These are phyloP conservation scores for Macrotis lagotis DNA, from an alignment of 2,113 vertebrate genomes.

Conservation along the genomic window DNA sequence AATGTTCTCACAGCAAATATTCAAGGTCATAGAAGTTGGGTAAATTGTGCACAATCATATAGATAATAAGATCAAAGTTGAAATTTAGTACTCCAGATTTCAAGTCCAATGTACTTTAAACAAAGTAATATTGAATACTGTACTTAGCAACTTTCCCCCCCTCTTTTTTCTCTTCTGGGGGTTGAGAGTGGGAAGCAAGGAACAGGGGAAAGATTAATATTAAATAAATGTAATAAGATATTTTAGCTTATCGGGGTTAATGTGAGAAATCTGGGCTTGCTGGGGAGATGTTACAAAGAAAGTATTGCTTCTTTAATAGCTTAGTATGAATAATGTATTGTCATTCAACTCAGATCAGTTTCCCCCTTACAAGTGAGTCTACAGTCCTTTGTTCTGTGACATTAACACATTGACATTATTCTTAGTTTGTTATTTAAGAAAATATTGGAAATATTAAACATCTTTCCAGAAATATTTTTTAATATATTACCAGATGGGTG, in stretches of 20 bases:
- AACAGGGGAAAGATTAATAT: not conserved
- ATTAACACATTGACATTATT: constrained; percentile 80
- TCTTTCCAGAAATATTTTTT: constrained; percentile 78
- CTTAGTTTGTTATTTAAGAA: constrained; percentile 81
- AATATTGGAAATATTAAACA: constrained; percentile 84
- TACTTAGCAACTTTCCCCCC: not conserved
- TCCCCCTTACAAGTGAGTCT: constrained; percentile 60
- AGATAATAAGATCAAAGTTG: not conserved
- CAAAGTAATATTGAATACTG: not conserved
- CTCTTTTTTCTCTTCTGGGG: not conserved
- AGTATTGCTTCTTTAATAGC: constrained; percentile 47
- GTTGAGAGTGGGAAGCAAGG: not conserved
- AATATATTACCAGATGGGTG: constrained; percentile 79
- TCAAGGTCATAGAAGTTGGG: not conserved
- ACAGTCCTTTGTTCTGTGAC: constrained; percentile 77
- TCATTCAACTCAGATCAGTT: constrained; percentile 54
- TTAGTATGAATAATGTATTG: constrained; percentile 57
- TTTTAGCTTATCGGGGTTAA: not conserved
- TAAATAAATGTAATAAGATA: not conserved
- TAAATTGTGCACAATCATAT: not conserved
- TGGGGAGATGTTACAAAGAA: not conserved
- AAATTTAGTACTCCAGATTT: not conserved
- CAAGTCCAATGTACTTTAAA: not conserved
- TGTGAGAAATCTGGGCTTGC: not conserved
- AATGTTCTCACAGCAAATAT: not conserved